These are phyloP conservation scores for Pelochelys cantorii DNA, from an alignment of 2,797 vertebrate species.

Conservation along the genomic window DNA sequence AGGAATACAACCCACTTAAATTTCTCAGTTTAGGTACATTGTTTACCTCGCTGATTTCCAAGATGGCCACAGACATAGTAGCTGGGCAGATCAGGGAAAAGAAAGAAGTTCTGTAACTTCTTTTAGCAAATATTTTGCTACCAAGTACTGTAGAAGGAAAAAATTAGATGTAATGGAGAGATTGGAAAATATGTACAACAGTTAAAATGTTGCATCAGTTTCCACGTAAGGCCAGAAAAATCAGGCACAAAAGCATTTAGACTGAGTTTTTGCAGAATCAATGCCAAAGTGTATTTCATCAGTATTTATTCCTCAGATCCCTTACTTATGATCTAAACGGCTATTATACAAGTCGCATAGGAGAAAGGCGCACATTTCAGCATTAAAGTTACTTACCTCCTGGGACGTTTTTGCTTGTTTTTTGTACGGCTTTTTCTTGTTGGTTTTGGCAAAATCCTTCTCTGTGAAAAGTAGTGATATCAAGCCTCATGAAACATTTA, in stretches of 20 bases:
- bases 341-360: background rate
- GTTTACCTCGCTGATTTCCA: no score
- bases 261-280: background rate
- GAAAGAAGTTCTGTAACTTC: background rate
- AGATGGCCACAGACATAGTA: background rate
- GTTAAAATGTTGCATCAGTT: background rate
- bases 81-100: background rate
- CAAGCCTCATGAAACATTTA: background rate
- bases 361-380: background rate
- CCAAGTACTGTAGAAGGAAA: background rate
- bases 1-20: background rate
- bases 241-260: background rate
- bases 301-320: background rate
- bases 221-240: background rate
- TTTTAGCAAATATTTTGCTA: background rate
- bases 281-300: background rate
- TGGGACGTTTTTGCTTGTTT: conserved; percentile 98
- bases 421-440: conserved; percentile 98
- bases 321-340: background rate
- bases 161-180: background rate
- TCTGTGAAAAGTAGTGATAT: conserved; percentile 78
- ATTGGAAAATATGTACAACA: background rate
- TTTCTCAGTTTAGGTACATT: background rate
- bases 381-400: conserved; percentile 84
- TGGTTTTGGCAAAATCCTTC: conserved; percentile 97